Base-by-base conservation (phyloP, 2,797 vertebrate species). In the Acestrorhynchus altus region DNA sequence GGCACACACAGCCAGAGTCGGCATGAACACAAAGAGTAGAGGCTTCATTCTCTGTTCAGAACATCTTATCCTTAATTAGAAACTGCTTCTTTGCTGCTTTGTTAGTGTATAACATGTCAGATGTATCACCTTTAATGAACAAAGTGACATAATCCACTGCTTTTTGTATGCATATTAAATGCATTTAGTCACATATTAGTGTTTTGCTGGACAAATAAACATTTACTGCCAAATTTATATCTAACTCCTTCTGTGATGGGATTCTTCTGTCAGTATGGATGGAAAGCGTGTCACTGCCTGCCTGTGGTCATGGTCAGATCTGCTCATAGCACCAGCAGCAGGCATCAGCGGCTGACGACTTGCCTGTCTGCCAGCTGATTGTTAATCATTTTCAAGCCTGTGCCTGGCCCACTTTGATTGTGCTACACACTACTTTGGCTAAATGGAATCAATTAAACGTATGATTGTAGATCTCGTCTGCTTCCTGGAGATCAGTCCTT, bases 371-470 rank as follows among this genome's bases (percentile, higher is more conserved):
- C 82, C 72, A 77, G 78, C 79, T 85, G 68, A 8, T 74, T 86
- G 81, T 80, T 90, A 88, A 90, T 90, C 84, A 90, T 86, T 86
- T 86, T 80, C 79, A 20, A 84, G 78, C 57, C 75, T 76, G 74
- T 84, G 85, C 80, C 85, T 83, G 51, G 70, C 79, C 86, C 81
- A 83, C 85, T 81, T 88, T 86, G 87, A 88, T 88, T 83, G 84
- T 84, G 83, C 81, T 83, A 77, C 81, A 77, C 84, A 84, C 81
- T 84, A 83, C 84, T 87, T 67, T 83, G 87, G 88, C 82, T 89
- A 87, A 91, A 90, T 88, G 86, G 86, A 91, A 91, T 92, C 89
- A 90, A 90, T 92, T 92, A 90, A 91, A 83, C 86, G 85, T 60
- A 71, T 78, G 86, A 84, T 86, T 87, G 86, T 87, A 85, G 85